Evolutionary conservation across 1,140 invertebrate genomes (phyloP).

Genomic region (Diabrotica virgifera): DNA sequence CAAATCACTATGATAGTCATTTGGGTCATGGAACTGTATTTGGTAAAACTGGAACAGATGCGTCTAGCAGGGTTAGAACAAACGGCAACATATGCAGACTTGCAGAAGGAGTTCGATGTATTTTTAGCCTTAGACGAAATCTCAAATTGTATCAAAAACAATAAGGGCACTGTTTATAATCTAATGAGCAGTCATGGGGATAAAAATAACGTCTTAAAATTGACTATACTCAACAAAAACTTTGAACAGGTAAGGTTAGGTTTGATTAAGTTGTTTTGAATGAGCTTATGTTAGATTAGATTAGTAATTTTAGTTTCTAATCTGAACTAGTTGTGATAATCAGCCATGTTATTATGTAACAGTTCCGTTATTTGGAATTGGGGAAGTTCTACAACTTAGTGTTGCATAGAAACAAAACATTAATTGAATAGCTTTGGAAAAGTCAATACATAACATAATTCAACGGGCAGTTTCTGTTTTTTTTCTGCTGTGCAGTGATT

Average conservation of each 20-base stretch:
- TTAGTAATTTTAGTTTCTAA: not conserved
- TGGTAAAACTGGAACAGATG: slow-evolving; percentile 78
- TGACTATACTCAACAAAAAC: slow-evolving; percentile 85
- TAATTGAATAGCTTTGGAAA: no score
- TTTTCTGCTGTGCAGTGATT: no score
- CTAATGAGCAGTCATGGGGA: slow-evolving; percentile 92
- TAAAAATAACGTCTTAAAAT: slow-evolving; percentile 80
- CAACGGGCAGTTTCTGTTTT: no score
- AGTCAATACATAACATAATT: no score
- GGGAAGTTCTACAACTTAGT: no score
- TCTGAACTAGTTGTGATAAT: not conserved
- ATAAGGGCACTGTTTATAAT: slow-evolving; percentile 80
- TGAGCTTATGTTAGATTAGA: no score
- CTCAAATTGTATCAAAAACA: slow-evolving; percentile 69
- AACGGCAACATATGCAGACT: slow-evolving; percentile 56
- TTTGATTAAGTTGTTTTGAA: no score
- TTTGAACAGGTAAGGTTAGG: slow-evolving; percentile 66
- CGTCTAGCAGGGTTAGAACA: slow-evolving; percentile 59
- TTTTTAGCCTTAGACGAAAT: slow-evolving; percentile 67
- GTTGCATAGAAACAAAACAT: no score
- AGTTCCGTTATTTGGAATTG: no score
- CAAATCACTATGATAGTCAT: slow-evolving; percentile 89
- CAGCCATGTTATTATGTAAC: no score
- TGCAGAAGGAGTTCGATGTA: slow-evolving; percentile 80
- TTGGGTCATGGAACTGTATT: slow-evolving; percentile 90